Percentiles rank a stretch among this genome's conserved stretches.
Evolutionary conservation across 2,797 vertebrate species (phyloP).

Genomic region (Notoglanidium macrostoma): DNA sequence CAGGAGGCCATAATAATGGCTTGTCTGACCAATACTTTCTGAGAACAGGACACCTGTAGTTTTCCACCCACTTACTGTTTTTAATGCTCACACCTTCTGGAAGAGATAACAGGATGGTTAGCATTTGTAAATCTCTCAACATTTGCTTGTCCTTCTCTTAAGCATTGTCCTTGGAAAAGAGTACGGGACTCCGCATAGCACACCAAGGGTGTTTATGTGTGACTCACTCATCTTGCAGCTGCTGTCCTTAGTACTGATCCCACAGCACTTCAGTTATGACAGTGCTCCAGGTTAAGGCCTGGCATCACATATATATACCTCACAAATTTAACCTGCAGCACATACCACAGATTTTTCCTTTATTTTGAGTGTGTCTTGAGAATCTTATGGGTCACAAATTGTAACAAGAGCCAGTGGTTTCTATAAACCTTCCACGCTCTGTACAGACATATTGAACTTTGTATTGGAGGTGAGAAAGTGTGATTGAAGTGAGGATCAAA

Average conservation of each 20-base stretch:
- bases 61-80: background rate
- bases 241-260: background rate
- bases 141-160: background rate
- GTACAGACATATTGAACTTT: background rate
- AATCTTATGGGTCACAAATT: background rate
- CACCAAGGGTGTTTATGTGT: background rate
- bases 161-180: background rate
- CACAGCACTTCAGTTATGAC: background rate
- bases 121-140: background rate
- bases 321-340: background rate
- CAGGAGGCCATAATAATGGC: background rate
- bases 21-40: background rate
- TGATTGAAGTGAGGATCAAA: background rate
- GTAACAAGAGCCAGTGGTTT: background rate
- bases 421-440: background rate
- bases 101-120: background rate
- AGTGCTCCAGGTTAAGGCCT: background rate
- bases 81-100: background rate
- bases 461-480: background rate
- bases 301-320: background rate
- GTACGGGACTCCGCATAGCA: background rate
- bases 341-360: background rate
- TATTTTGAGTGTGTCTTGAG: background rate
- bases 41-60: background rate
- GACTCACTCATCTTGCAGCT: background rate